Evolutionary conservation across 2,113 vertebrate species (phyloP).

Genomic region (Helogale parvula): DNA sequence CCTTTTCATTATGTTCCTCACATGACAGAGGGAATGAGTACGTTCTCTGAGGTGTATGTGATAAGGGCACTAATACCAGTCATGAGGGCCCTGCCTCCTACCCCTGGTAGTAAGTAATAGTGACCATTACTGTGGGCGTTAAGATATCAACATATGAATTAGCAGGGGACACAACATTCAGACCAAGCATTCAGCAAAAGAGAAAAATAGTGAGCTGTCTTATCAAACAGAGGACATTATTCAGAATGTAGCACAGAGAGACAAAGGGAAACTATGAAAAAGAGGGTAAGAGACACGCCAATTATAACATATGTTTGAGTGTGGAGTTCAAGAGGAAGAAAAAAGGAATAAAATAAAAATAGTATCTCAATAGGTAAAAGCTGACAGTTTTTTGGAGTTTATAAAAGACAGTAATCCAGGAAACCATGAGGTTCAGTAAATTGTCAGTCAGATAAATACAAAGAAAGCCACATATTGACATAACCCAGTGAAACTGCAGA

Average conservation of each 20-base stretch:
- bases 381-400: not conserved
- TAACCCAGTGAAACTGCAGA: not conserved
- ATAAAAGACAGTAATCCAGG: not conserved
- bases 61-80: not conserved
- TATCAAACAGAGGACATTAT: not conserved
- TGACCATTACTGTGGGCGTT: not conserved
- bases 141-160: not conserved
- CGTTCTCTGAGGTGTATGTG: not conserved
- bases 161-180: not conserved
- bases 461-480: not conserved
- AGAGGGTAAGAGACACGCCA: not conserved
- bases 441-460: not conserved
- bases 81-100: no score
- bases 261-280: not conserved
- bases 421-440: not conserved
- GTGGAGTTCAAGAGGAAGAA: not conserved
- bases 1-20: not conserved
- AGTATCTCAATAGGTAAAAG: not conserved
- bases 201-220: not conserved
- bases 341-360: not conserved
- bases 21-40: not conserved
- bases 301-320: not conserved
- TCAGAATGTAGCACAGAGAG: not conserved
- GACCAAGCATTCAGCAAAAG: not conserved
- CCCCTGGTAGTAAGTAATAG: not conserved